Evolutionary conservation across 2,113 vertebrate genomes (phyloP).

Genomic region (Ochotona curzoniae): DNA sequence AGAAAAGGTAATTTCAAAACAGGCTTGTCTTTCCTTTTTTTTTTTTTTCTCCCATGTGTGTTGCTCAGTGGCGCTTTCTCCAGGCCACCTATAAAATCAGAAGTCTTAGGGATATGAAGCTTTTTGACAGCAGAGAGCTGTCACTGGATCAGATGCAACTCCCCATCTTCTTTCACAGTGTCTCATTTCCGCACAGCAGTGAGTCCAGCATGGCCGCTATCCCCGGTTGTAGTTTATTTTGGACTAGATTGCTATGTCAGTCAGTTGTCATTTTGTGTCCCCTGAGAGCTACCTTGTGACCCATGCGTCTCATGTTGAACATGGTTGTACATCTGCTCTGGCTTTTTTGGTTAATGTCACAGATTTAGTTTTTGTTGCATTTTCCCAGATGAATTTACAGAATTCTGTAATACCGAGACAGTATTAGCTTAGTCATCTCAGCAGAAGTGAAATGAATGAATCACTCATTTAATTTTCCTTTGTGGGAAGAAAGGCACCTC

Average conservation of each 20-base stretch:
- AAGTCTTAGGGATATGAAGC: conserved; percentile 26
- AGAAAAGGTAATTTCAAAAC: background rate
- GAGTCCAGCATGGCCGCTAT: conserved; percentile 54
- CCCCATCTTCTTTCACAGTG: conserved; percentile 7
- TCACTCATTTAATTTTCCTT: background rate
- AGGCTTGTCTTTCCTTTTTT: background rate
- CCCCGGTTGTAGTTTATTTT: conserved; percentile 77
- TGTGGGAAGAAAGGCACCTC: background rate
- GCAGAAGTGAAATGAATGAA: background rate
- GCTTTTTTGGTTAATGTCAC: background rate
- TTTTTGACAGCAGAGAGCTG: conserved; percentile 65
- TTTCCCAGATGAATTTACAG: background rate
- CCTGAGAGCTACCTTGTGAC: conserved; percentile 52
- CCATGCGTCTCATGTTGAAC: background rate
- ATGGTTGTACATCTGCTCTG: background rate
- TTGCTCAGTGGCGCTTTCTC: conserved; percentile 41
- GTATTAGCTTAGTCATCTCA: background rate
- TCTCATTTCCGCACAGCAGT: conserved; percentile 49
- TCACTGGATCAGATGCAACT: conserved; percentile 56
- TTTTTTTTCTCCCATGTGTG: conserved; percentile 10
- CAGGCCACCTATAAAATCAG: conserved; percentile 20
- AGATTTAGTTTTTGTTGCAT: background rate
- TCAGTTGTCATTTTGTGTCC: conserved; percentile 32
- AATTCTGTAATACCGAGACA: background rate
- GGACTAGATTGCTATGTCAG: conserved; percentile 52